Conservation (phyloP, 2,888 invertebrate species). For the Callyntrura sp. region DNA sequence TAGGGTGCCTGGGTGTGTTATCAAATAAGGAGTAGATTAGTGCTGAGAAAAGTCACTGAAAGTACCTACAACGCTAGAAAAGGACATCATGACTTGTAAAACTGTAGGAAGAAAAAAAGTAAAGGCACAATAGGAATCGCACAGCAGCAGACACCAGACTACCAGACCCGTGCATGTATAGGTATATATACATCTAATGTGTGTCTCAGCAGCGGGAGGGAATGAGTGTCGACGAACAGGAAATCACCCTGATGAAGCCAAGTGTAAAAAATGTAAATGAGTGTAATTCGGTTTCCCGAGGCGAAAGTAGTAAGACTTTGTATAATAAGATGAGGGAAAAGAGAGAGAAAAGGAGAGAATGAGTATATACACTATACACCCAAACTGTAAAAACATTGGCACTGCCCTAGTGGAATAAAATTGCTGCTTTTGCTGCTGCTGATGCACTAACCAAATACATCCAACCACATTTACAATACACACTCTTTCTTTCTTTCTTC, state of each 20-base stretch:
- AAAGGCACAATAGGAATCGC: slow-evolving; percentile 33
- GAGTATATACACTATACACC: neutral
- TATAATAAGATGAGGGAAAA: slow-evolving; percentile 67
- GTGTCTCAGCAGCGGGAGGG: slow-evolving; percentile 64
- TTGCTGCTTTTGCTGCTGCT: neutral
- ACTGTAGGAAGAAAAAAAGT: slow-evolving; percentile 23
- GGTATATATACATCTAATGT: slow-evolving; percentile 28
- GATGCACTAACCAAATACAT: neutral
- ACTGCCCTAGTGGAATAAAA: neutral
- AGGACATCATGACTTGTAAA: slow-evolving; percentile 40
- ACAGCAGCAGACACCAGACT: slow-evolving; percentile 2
- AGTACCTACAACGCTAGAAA: slow-evolving; percentile 2
- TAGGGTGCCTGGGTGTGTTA: neutral
- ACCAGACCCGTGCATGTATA: neutral
- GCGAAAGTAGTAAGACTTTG: slow-evolving; percentile 61
- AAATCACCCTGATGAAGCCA: slow-evolving; percentile 79
- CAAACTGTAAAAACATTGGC: neutral
- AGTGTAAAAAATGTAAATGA: slow-evolving; percentile 81
- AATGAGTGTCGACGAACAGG: slow-evolving; percentile 73
- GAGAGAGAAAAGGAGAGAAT: slow-evolving; percentile 15
- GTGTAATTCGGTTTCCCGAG: slow-evolving; percentile 79
- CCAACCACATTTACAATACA: neutral
- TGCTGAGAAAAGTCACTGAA: slow-evolving; percentile 24
- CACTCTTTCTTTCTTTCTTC: too few species aligned
- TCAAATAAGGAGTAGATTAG: slow-evolving; percentile 47